Percentiles rank a stretch among this genome's conserved stretches.
These are phyloP conservation scores for Ceratosolen solmsi DNA, from an alignment of 1,140 invertebrate species.

Conservation along the genomic window DNA sequence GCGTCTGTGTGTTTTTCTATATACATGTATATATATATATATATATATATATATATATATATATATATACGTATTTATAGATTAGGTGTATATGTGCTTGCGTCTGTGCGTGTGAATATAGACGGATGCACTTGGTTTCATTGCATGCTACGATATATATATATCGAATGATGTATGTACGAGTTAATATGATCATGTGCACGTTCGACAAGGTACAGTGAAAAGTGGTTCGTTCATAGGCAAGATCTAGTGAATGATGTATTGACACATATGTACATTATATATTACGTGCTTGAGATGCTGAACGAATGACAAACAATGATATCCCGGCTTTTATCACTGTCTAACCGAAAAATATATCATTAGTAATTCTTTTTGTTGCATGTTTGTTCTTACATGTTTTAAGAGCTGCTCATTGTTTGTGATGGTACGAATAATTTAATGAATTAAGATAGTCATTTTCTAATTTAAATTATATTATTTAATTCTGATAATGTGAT, in stretches of 20 bases:
- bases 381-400: background rate
- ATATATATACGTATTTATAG: slow-evolving; percentile 29
- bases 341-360: background rate
- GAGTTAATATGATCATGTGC: slow-evolving; percentile 54
- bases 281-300: slow-evolving; percentile 56
- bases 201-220: slow-evolving; percentile 56
- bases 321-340: background rate
- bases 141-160: slow-evolving; percentile 30
- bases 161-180: slow-evolving; percentile 38
- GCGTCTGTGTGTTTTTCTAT: no score
- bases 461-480: background rate
- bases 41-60: slow-evolving; percentile 46
- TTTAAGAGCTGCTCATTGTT: background rate
- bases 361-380: background rate
- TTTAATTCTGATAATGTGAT: background rate
- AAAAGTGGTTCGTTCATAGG: slow-evolving; percentile 56
- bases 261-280: background rate
- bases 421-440: background rate
- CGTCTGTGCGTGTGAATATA: background rate
- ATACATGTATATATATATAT: slow-evolving; percentile 45
- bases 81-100: background rate
- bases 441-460: no score
- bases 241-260: slow-evolving; percentile 53
- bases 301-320: slow-evolving; percentile 23
- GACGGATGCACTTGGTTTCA: background rate